Base-by-base conservation (phyloP, 1,140 invertebrate genomes). In the Eueides isabella region DNA sequence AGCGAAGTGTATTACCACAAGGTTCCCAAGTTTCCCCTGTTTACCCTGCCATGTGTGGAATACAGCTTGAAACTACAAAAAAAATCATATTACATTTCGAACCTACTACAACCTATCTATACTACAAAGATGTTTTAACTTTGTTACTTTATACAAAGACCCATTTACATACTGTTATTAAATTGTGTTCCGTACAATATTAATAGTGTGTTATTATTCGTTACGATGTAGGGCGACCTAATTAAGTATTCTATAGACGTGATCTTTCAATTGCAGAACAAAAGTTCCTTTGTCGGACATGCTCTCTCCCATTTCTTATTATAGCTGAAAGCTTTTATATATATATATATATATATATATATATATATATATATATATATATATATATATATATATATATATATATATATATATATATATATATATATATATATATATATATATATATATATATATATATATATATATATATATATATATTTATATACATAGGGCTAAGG, bases 261-360 rank as follows among this genome's bases (percentile, higher is more conserved):
- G 48, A 55, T 23, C 48, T 55, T 55, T 55, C 48, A 55, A 55
- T 55, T 26, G 48, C 48, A 55, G 48, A 55, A 55, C 48, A 55
- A 55, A 55, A 55, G 9, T 55, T 55, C 48, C 48, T 55, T 55
- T 55, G 19, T 55, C 12, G 48, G 48, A 23, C 48, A 55, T 55
- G 48, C 48, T 55, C 26, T 55, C 48, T 55, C 23, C 9, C n/a
- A 55, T 55, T 55, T 55, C 48, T 19, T 55, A 23, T 55, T 55
- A 26, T 12, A 23, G n/a, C 41, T n/a, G 35, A 38, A 38, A 38
- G 31, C 31, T 31, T 31, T 31, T 7, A 5, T 31, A 31, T 31
- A 31, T 3, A 5, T 31, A 31, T 31, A 7, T 31, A 31, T n/a
- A n/a, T n/a, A n/a, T n/a, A n/a, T n/a, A n/a, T n/a, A n/a, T n/a